These are phyloP conservation scores for Centropyge bicolor DNA, from an alignment of 2,797 vertebrate genomes.

Conservation along the genomic window DNA sequence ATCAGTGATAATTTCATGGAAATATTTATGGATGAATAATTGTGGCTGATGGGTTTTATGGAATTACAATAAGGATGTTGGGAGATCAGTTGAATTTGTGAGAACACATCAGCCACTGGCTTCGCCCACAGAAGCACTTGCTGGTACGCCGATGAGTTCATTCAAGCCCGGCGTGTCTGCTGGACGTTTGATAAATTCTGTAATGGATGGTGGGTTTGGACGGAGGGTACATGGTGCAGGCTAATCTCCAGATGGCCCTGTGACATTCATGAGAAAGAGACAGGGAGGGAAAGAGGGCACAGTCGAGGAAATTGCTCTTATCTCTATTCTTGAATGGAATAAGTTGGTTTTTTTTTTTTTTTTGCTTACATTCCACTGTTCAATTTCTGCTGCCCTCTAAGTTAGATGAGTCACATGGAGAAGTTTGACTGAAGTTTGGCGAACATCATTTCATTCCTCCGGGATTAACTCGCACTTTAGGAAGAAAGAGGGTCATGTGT, in stretches of 20 bases:
- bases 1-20: slow-evolving; percentile 21
- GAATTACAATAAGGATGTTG: slow-evolving; percentile 22
- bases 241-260: slow-evolving; percentile 46
- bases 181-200: slow-evolving; percentile 51
- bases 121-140: slow-evolving; percentile 7
- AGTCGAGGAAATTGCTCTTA: slow-evolving; percentile 43
- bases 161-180: slow-evolving; percentile 46
- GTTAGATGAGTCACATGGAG: slow-evolving; percentile 28
- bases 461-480: slow-evolving; percentile 18
- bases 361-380: slow-evolving; percentile 34
- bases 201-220: slow-evolving; percentile 37
- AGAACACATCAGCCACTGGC: slow-evolving; percentile 15
- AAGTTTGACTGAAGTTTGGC: slow-evolving; percentile 44
- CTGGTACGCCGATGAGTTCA: slow-evolving; percentile 35
- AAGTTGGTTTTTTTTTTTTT: slow-evolving; percentile 22
- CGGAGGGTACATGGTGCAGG: slow-evolving; percentile 16
- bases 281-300: slow-evolving; percentile 8
- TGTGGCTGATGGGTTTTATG: slow-evolving; percentile 38
- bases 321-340: slow-evolving; percentile 29
- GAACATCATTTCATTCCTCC: slow-evolving; percentile 38
- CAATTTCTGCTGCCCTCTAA: slow-evolving; percentile 44
- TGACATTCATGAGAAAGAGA: slow-evolving; percentile 39
- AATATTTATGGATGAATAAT: slow-evolving; percentile 51
- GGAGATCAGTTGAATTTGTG: slow-evolving; percentile 14
- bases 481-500: slow-evolving; percentile 34